Percentiles rank a stretch among this genome's conserved stretches.
These are phyloP conservation scores for Percopsis omiscomaycus DNA, from an alignment of 2,797 vertebrate genomes.

Conservation along the genomic window DNA sequence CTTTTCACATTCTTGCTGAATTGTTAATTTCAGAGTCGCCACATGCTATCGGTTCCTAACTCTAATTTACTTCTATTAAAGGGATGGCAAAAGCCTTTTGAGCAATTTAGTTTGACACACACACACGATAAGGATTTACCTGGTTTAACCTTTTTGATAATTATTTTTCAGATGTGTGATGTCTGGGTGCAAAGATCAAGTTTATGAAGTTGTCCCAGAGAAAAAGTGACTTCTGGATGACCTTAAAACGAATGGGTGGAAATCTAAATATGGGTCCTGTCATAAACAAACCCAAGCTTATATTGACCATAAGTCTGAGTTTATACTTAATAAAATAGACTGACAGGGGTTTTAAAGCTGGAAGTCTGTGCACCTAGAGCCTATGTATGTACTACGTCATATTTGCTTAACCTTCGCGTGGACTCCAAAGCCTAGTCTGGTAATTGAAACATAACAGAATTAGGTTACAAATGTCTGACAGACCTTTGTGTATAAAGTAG, in stretches of 20 bases:
- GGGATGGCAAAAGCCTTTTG: not conserved
- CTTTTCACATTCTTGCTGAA: not conserved
- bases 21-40: not conserved
- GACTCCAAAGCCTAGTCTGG: conserved; percentile 76
- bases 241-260: conserved; percentile 38
- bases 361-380: conserved; percentile 60
- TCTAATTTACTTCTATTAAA: too few species aligned
- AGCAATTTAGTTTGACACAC: conserved; percentile 2
- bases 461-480: conserved; percentile 81
- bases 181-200: conserved; percentile 31
- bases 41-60: too few species aligned
- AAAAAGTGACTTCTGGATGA: conserved; percentile 57
- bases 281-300: conserved; percentile 57
- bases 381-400: conserved; percentile 60
- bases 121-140: too few species aligned
- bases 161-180: not conserved
- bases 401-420: conserved; percentile 81
- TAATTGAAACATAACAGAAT: conserved; percentile 84
- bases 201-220: conserved; percentile 29
- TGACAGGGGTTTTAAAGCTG: conserved; percentile 63
- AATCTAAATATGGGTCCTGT: conserved; percentile 47
- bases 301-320: conserved; percentile 59
- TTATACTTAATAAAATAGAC: conserved; percentile 74
- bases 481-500: conserved; percentile 73
- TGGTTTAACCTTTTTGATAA: too few species aligned